These are phyloP conservation scores for Bos javanicus DNA, from an alignment of 2,113 vertebrate genomes.

Conservation along the genomic window DNA sequence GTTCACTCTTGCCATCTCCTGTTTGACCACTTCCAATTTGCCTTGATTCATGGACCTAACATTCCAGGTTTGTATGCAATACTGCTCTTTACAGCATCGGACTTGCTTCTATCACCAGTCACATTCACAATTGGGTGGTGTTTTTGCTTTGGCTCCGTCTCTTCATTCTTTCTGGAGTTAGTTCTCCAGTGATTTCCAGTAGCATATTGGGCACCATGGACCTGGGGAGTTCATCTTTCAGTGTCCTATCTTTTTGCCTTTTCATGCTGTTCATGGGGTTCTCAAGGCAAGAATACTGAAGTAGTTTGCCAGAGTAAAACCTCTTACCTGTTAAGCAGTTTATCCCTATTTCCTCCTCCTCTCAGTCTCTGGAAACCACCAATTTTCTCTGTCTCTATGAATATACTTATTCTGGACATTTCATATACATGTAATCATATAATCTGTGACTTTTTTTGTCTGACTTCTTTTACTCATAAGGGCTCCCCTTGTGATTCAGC, in stretches of 20 bases:
- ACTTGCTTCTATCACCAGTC: not conserved
- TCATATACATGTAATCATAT: not conserved
- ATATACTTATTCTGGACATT: not conserved
- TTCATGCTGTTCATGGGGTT: not conserved
- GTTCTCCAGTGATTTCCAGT: not conserved
- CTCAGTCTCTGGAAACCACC: not conserved
- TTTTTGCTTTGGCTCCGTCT: not conserved
- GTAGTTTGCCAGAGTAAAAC: not conserved
- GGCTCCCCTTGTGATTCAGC: not conserved
- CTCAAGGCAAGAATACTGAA: not conserved
- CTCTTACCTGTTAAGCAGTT: not conserved
- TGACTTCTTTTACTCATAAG: not conserved
- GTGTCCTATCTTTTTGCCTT: not conserved
- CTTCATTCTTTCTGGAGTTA: not conserved
- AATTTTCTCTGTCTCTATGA: not conserved
- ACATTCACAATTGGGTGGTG: not conserved
- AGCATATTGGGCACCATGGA: not conserved
- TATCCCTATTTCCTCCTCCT: not conserved
- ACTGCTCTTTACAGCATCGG: not conserved
- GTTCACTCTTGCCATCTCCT: not conserved
- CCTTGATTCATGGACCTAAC: not conserved
- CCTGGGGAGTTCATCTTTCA: not conserved
- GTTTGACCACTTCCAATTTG: not conserved
- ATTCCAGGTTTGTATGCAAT: not conserved
- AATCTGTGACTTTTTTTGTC: not conserved